Conservation (phyloP, 1,140 invertebrate species). For the Lanistes nyassanus region DNA sequence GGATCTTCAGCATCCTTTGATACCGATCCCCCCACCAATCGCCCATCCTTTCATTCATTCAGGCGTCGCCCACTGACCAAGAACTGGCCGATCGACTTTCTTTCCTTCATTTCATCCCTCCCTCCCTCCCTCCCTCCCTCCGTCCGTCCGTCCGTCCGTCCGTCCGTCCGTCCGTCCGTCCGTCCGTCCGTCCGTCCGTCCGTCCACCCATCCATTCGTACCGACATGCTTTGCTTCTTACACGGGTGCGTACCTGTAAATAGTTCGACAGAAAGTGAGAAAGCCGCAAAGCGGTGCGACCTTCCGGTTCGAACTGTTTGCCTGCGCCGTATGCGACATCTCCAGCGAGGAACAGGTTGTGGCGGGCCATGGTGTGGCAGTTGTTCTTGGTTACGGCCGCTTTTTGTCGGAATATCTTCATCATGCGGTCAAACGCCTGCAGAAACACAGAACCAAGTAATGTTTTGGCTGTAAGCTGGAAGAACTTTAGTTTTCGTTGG, state of each 20-base stretch:
- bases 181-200: neutral
- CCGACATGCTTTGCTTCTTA: too few species aligned
- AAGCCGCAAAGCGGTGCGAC: conserved; percentile 43
- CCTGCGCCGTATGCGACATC: conserved; percentile 87
- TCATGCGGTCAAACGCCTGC: conserved; percentile 36
- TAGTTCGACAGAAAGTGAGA: conserved; percentile 50
- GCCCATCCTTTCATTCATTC: too few species aligned
- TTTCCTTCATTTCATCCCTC: neutral
- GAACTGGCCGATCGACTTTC: neutral
- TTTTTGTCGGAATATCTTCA: conserved; percentile 42
- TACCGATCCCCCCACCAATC: neutral
- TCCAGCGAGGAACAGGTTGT: conserved; percentile 63
- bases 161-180: conserved; percentile 1
- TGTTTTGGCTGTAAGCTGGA: too few species aligned
- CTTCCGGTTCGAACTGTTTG: conserved; percentile 87
- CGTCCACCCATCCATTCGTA: too few species aligned
- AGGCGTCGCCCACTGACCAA: too few species aligned
- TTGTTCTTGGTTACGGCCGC: conserved; percentile 39
- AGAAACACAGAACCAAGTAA: neutral
- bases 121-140: neutral
- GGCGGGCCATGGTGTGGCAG: conserved; percentile 33
- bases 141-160: neutral
- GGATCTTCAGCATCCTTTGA: neutral
- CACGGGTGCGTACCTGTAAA: conserved; percentile 29
- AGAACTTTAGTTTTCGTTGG: too few species aligned